Percentiles rank a stretch among this genome's conserved stretches.
Conservation (phyloP, 2,888 invertebrate species). For the Eupithecia vulgata region DNA sequence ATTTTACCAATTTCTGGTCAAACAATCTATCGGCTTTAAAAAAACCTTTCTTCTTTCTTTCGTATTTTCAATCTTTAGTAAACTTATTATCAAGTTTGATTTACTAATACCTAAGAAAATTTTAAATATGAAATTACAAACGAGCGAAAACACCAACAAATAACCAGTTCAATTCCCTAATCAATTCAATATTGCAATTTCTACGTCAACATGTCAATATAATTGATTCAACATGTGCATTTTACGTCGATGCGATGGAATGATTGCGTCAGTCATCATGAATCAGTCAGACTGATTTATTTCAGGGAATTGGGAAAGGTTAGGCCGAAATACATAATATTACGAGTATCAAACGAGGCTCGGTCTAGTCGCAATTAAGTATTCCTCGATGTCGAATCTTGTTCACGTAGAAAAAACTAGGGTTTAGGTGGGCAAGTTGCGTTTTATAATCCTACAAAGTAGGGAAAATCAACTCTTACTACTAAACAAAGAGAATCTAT, state of each 20-base stretch:
- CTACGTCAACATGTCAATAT: conserved; percentile 29
- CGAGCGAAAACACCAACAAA: background rate
- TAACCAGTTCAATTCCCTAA: background rate
- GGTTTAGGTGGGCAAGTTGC: background rate
- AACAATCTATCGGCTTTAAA: too few species aligned
- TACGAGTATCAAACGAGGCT: background rate
- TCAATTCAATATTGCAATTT: conserved; percentile 17
- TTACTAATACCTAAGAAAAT: background rate
- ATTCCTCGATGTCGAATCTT: background rate
- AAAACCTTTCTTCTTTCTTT: background rate
- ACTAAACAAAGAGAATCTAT: too few species aligned
- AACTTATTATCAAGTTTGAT: background rate
- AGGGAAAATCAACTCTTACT: too few species aligned
- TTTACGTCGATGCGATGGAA: conserved; percentile 13
- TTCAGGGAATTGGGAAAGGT: background rate
- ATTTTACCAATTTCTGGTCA: too few species aligned
- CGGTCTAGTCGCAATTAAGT: background rate
- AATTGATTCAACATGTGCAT: conserved; percentile 28
- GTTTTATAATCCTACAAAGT: too few species aligned
- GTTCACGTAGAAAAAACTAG: background rate
- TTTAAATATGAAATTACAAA: background rate
- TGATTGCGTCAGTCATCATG: conserved; percentile 26
- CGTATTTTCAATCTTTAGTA: background rate
- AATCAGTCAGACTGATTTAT: conserved; percentile 20
- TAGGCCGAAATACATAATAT: background rate